Evolutionary conservation across 2,113 vertebrate species (phyloP).

Genomic region (Alexandromys fortis): DNA sequence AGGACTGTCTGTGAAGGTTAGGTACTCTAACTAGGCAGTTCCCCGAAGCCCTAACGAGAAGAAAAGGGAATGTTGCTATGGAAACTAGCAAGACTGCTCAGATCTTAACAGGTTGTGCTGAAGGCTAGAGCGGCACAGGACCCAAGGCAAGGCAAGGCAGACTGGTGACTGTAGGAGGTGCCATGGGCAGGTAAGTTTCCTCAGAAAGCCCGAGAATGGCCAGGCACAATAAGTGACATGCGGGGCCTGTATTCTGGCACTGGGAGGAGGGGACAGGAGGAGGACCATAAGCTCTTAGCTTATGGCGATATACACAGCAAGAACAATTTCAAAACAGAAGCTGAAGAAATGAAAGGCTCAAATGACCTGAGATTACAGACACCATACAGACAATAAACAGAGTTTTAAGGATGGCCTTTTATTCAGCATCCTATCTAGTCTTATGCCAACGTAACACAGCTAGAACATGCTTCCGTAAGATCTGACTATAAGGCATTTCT

Average conservation of each 20-base stretch:
- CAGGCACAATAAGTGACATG: background rate
- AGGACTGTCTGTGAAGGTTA: background rate
- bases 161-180: background rate
- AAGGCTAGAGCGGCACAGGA: background rate
- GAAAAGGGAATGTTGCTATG: slow-evolving; percentile 47
- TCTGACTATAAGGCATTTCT: background rate
- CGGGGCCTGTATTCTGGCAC: background rate
- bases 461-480: background rate
- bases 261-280: background rate
- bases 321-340: background rate
- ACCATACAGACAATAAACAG: background rate
- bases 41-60: slow-evolving; percentile 25
- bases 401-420: background rate
- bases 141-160: background rate
- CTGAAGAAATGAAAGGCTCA: background rate
- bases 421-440: background rate
- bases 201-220: background rate
- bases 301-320: background rate
- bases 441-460: background rate
- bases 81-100: slow-evolving; percentile 55
- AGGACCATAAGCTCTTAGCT: background rate
- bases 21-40: background rate
- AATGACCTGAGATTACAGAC: background rate
- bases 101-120: slow-evolving; percentile 23
- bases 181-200: background rate